Percentiles rank a stretch among this genome's conserved stretches.
phyloP scores from a whole-genome alignment of 2,113 vertebrate genomes.

The Orcinus orca region DNA sequence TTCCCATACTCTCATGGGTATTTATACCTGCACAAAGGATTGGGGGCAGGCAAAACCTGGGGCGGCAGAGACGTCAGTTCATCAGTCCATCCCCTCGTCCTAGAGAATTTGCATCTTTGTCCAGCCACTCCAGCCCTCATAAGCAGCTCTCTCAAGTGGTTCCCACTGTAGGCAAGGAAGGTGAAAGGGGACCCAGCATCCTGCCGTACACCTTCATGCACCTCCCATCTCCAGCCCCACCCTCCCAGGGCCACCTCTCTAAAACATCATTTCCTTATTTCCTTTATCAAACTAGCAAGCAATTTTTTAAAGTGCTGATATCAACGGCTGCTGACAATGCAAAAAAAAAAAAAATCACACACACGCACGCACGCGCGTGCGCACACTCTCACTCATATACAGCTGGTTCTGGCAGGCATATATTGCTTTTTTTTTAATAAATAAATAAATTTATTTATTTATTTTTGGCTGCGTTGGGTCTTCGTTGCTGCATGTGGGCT shows the following conservation, averaged over 20 bases:
- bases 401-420: background rate
- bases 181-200: background rate
- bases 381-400: background rate
- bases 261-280: background rate
- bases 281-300: background rate
- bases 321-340: background rate
- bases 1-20: background rate
- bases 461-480: no score
- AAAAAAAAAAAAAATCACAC: background rate
- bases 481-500: no score
- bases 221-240: background rate
- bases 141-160: background rate
- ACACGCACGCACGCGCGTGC: no score
- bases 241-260: background rate
- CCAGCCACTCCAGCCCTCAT: background rate
- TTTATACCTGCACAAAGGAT: background rate
- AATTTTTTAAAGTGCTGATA: background rate
- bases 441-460: no score
- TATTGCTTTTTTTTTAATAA: no score
- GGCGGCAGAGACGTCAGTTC: background rate
- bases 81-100: no score
- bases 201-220: background rate
- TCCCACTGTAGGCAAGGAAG: background rate
- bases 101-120: no score
- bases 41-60: background rate